Evolutionary conservation across 2,113 vertebrate species (phyloP).

Genomic region (Platichthys flesus): DNA sequence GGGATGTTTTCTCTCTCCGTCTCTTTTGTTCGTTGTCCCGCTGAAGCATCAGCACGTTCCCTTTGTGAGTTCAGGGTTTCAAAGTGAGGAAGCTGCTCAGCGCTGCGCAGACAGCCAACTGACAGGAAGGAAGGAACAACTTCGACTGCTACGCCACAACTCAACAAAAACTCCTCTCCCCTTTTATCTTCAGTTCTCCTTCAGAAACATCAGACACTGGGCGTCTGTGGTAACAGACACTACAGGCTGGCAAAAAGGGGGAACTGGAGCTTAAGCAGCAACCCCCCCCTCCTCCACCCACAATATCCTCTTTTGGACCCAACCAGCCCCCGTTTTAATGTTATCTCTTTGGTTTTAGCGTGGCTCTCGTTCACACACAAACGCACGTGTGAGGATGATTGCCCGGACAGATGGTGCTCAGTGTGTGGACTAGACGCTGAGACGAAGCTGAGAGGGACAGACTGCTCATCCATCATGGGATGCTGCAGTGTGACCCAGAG

Average conservation of each 20-base stretch:
- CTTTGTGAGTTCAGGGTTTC: slow-evolving; percentile 10
- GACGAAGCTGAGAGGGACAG: slow-evolving; percentile 32
- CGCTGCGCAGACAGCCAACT: slow-evolving; percentile 56
- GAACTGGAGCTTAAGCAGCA: slow-evolving; percentile 60
- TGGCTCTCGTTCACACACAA: slow-evolving; percentile 36
- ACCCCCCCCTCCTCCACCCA: slow-evolving; percentile 9
- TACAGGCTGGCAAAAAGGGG: slow-evolving; percentile 45
- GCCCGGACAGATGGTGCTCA: slow-evolving; percentile 78
- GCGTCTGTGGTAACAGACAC: slow-evolving; percentile 20
- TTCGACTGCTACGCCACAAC: not conserved
- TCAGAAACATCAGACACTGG: slow-evolving; percentile 24
- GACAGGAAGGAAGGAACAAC: slow-evolving; percentile 79
- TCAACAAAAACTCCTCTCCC: not conserved
- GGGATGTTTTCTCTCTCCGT: not conserved
- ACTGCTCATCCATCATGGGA: slow-evolving; percentile 76
- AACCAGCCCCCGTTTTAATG: slow-evolving; percentile 38
- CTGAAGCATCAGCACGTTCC: slow-evolving; percentile 2
- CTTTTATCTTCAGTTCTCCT: slow-evolving; percentile 21
- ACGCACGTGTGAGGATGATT: slow-evolving; percentile 60
- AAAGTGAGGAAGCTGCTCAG: slow-evolving; percentile 71
- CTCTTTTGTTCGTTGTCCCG: slow-evolving; percentile 13
- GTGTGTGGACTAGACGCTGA: slow-evolving; percentile 49
- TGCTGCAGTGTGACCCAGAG: slow-evolving; percentile 86
- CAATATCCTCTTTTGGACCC: slow-evolving; percentile 69
- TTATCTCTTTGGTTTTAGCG: slow-evolving; percentile 62